Base-by-base conservation (phyloP, 2,113 vertebrate genomes). In the Poeciliopsis retropinna region DNA sequence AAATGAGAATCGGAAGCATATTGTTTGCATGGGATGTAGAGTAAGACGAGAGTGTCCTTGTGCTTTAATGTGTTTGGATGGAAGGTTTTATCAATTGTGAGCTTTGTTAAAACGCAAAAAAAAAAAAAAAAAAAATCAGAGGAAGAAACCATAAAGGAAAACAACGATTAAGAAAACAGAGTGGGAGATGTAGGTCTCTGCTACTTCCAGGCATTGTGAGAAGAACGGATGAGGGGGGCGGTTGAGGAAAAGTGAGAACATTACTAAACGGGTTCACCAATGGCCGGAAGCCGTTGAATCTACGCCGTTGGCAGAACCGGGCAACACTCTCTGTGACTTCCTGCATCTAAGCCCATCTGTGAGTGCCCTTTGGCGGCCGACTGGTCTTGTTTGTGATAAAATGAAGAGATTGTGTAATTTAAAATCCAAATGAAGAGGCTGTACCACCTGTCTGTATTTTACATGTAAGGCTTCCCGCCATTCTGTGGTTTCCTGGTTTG, bases 191-290 rank as follows among this genome's bases (percentile, higher is more conserved):
- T 90, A 62, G 92, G 92, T 94, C 93, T 94, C 84, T 78, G 93
- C 92, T 71, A 92, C 91, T 91, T 94, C 94, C 92, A 92, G 94
- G 94, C 84, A 94, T 95, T 95, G 96, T 96, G 68, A 91, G 87
- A 93, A 64, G 67, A 90, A 90, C 94, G 91, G 94, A 90, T 91
- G 90, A 83, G 80, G 75, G 47, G 84, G 91, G 80, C 11, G 91
- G 80, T 82, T 87, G 80, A 93, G 94, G 90, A 94, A 94, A 94
- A 94, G 93, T 94, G 93, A 94, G 91, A 94, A 91, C 92, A 94
- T 94, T 93, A 94, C 91, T 89, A 90, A 94, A 93, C 88, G 87
- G 90, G 89, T 90, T 90, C 70, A 88, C 88, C 89, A 95, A 94
- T 93, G 90, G 90, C 39, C 85, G 93, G 93, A 94, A 94, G 91